Base-by-base conservation (phyloP, 2,888 invertebrate species). In the Baronia brevicornis region DNA sequence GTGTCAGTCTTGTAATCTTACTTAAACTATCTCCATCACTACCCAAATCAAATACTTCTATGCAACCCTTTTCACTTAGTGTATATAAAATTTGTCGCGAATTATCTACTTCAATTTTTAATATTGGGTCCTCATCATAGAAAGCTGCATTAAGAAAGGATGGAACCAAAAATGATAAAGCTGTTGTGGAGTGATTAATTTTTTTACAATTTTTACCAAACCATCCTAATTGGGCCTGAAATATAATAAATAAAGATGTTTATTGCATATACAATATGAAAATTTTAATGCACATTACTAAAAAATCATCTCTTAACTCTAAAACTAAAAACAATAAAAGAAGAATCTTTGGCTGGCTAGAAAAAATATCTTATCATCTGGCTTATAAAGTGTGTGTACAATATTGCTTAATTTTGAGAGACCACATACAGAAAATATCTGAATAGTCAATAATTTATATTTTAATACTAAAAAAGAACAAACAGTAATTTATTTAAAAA, bases 121-220 rank as follows among this genome's bases (percentile, higher is more conserved):
- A 87, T 49, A 99, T 90, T 0, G 95, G 89, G 82, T 98, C 98
- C 54, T 93, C 93, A 66, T 95, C 95, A 65, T 91, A 88, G 35
- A 93, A 87, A n/a, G 89, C 93, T 22, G 94, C 91, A 71, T 93
- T 92, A 5, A 97, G 85, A 69, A 97, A 96, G 15, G 93, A 93
- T 5, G 97, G 97, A 25, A 97, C 89, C 44, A 97, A 84, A 63
- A 93, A 95, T 21, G 96, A 95, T 12, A 97, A 78, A 3, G 92
- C 86, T 44, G 94, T 92, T 36, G 93, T 94, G 0, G 98, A 97
- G 65, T 96, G 95, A 70, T 98, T 98, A 1, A 97, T 88, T 85
- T 97, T 98, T 68, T 93, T 93, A 68, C 96, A 98, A 46, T 96
- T 92, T 70, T 95, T 94, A 9, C 96, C 95, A 74, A 97, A 96